A percentile compares a stretch with the other conserved stretches of the same genome.
These are phyloP conservation scores for Nemotelus pantherinus DNA, from an alignment of 2,888 invertebrate genomes.

Conservation along the genomic window DNA sequence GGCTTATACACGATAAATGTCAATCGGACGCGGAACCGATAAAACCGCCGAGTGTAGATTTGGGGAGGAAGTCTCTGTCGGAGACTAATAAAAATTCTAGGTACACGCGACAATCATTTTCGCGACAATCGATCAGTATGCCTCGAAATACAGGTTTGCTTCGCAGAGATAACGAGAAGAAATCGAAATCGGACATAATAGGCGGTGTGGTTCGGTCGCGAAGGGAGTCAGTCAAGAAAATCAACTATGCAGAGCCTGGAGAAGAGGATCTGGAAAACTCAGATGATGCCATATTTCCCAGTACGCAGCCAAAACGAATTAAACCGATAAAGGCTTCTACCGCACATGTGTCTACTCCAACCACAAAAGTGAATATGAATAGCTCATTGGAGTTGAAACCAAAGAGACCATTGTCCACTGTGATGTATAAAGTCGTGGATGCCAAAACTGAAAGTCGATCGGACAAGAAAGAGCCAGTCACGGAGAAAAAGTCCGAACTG, in stretches of 20 bases:
- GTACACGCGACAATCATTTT: constrained; percentile 34
- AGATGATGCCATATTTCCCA: constrained; percentile 47
- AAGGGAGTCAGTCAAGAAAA: constrained; percentile 53
- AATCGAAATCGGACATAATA: constrained; percentile 3
- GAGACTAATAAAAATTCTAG: constrained; percentile 5
- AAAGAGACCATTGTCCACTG: constrained; percentile 57
- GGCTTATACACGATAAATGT: constrained; percentile 14
- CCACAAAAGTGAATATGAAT: constrained; percentile 1
- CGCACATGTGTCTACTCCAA: not conserved
- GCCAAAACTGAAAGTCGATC: constrained; percentile 53
- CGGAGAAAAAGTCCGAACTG: constrained; percentile 45
- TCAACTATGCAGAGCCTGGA: constrained; percentile 52
- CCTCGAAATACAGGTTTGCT: not conserved
- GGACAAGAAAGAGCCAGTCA: constrained; percentile 40
- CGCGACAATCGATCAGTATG: constrained; percentile 32
- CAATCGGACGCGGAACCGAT: constrained; percentile 7
- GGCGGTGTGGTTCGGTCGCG: constrained; percentile 59
- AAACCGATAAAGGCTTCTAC: not conserved
- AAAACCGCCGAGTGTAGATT: not conserved
- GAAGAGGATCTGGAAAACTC: constrained; percentile 52
- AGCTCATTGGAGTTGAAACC: constrained; percentile 18
- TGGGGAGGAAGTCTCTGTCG: constrained; percentile 26
- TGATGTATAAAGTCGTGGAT: constrained; percentile 61
- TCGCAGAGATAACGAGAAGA: not conserved
- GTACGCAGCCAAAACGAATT: constrained; percentile 31